These are phyloP conservation scores for Drosophila austrosaltans DNA, from an alignment of 2,888 invertebrate species.

Conservation along the genomic window DNA sequence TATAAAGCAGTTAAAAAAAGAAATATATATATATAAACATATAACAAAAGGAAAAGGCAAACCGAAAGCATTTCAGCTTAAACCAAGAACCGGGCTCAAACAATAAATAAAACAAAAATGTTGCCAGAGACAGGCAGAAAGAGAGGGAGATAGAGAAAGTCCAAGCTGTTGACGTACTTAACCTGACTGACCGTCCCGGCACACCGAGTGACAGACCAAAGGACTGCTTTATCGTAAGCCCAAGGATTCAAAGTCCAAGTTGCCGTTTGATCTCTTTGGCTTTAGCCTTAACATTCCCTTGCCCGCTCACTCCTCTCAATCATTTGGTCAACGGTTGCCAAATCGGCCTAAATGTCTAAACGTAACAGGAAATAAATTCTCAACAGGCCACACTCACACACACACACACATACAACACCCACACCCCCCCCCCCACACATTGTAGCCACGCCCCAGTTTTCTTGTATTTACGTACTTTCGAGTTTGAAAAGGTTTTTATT, in stretches of 20 bases:
- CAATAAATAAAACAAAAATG: constrained; percentile 42
- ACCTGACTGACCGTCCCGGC: constrained; percentile 23
- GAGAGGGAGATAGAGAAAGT: neutral
- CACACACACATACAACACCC: constrained; percentile 17
- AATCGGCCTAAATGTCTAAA: constrained; percentile 70
- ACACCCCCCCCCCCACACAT: neutral
- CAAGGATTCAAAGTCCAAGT: constrained; percentile 42
- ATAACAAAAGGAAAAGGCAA: constrained; percentile 37
- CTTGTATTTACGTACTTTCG: constrained; percentile 25
- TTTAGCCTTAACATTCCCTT: constrained; percentile 13
- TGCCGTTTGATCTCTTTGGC: constrained; percentile 66
- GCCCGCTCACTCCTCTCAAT: constrained; percentile 15
- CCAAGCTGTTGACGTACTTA: constrained; percentile 48
- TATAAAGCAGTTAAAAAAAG: constrained; percentile 38
- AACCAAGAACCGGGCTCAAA: constrained; percentile 39
- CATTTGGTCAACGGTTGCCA: constrained; percentile 41
- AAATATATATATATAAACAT: constrained; percentile 8
- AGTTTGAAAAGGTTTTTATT: constrained; percentile 21
- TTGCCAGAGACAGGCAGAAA: neutral
- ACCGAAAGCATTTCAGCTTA: constrained; percentile 31
- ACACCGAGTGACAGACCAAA: neutral
- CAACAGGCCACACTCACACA: constrained; percentile 46
- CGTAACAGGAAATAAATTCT: constrained; percentile 76
- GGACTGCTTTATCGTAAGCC: constrained; percentile 53
- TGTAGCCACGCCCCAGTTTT: constrained; percentile 22